These are phyloP conservation scores for Macaria notata DNA, from an alignment of 2,888 invertebrate genomes.

Conservation along the genomic window DNA sequence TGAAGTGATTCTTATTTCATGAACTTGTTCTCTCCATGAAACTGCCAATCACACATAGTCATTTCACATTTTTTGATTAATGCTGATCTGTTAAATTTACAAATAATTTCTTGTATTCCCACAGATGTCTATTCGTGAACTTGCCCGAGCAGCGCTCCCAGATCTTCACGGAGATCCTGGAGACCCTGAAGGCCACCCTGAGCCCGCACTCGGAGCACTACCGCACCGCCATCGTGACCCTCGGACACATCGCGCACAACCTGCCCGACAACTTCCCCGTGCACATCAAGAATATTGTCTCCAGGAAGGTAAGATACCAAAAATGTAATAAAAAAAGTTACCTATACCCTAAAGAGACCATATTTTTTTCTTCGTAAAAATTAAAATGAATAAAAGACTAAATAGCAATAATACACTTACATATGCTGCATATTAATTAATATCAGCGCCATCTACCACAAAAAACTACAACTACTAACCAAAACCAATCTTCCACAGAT, in stretches of 20 bases:
- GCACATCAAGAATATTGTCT: constrained; percentile 96
- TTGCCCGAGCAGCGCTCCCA: constrained; percentile 86
- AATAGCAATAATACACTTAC: too few species aligned
- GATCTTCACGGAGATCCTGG: constrained; percentile 92
- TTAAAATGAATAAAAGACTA: too few species aligned
- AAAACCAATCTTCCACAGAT: constrained; percentile 78
- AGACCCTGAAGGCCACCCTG: constrained; percentile 89
- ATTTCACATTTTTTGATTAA: too few species aligned
- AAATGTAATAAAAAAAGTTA: background rate
- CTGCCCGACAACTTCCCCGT: constrained; percentile 94
- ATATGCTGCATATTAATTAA: too few species aligned
- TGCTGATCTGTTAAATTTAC: too few species aligned
- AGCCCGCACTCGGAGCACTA: constrained; percentile 90
- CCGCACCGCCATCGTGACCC: constrained; percentile 95
- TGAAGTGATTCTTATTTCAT: too few species aligned
- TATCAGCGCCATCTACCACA: too few species aligned
- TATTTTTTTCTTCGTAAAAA: background rate
- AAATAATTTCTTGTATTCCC: background rate
- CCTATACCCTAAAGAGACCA: background rate
- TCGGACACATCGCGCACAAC: constrained; percentile 97
- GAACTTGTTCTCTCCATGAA: too few species aligned
- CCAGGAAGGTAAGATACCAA: constrained; percentile 88
- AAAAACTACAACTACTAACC: too few species aligned
- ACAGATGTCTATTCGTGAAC: constrained; percentile 93
- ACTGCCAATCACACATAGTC: too few species aligned